phyloP scores from a whole-genome alignment of 2,888 invertebrate genomes.

The Galeruca laticollis region DNA sequence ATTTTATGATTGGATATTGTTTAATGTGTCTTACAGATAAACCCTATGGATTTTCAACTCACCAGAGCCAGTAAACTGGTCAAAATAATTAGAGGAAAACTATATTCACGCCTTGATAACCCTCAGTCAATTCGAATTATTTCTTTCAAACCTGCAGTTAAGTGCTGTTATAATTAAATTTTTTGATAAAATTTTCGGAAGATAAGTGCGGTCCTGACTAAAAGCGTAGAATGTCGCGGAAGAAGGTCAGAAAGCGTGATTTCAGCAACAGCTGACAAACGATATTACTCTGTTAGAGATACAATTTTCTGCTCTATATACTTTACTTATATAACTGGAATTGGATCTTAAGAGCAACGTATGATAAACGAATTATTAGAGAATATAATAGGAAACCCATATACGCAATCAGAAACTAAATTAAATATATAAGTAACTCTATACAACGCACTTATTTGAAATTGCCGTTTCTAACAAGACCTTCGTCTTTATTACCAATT shows the following conservation, averaged over 20 bases:
- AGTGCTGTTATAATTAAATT: not conserved
- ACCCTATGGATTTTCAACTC: too few species aligned
- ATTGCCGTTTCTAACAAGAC: not conserved
- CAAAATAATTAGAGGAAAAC: too few species aligned
- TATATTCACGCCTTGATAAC: too few species aligned
- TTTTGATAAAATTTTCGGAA: too few species aligned
- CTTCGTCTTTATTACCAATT: not conserved
- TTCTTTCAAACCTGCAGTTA: too few species aligned
- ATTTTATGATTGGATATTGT: too few species aligned
- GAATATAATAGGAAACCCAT: slow-evolving; percentile 1
- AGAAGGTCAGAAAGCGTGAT: slow-evolving; percentile 24
- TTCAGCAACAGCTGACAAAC: slow-evolving; percentile 39
- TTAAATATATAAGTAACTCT: not conserved
- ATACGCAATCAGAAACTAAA: not conserved
- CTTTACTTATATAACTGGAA: slow-evolving; percentile 17
- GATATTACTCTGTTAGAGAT: slow-evolving; percentile 36
- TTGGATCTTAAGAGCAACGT: too few species aligned
- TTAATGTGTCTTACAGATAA: too few species aligned
- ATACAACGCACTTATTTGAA: not conserved
- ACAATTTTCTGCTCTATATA: slow-evolving; percentile 38
- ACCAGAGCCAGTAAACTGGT: too few species aligned
- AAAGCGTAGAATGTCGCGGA: not conserved
- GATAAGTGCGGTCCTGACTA: not conserved
- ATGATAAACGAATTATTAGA: slow-evolving; percentile 13
- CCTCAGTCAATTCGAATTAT: too few species aligned